Evolutionary conservation across 1,140 invertebrate genomes (phyloP).

Genomic region (Hyphantria cunea): DNA sequence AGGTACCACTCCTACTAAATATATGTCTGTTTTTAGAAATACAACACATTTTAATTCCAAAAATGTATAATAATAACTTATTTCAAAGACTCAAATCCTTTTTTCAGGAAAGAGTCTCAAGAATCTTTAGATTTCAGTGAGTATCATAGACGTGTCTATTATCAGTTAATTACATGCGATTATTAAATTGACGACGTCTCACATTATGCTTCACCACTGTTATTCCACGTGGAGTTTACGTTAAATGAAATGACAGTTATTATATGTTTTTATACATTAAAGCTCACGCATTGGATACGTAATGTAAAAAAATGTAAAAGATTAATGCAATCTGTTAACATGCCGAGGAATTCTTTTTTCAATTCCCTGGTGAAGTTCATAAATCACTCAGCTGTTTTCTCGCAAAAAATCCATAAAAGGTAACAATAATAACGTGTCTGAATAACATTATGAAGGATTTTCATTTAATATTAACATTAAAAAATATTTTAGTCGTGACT

Average conservation of each 20-base stretch:
- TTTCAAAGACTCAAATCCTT: too few relatives aligned
- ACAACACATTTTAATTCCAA: too few relatives aligned
- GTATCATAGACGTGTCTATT: slow-evolving; percentile 6
- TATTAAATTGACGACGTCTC: slow-evolving; percentile 12
- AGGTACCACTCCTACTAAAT: too few relatives aligned
- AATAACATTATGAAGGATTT: slow-evolving; percentile 26
- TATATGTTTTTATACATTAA: slow-evolving; percentile 18
- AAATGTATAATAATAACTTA: too few relatives aligned
- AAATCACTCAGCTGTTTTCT: slow-evolving; percentile 74
- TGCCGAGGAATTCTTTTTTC: slow-evolving; percentile 60
- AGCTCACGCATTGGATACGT: slow-evolving; percentile 23
- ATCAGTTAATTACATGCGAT: slow-evolving; percentile 4
- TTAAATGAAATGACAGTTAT: slow-evolving; percentile 18
- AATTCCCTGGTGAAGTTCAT: slow-evolving; percentile 66
- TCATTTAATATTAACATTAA: slow-evolving; percentile 14
- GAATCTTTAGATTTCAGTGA: too few relatives aligned
- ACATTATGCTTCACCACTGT: slow-evolving; percentile 10
- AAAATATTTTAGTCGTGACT: not conserved
- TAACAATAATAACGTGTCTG: slow-evolving; percentile 39
- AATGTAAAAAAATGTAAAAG: slow-evolving; percentile 38
- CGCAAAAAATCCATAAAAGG: slow-evolving; percentile 68
- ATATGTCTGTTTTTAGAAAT: too few relatives aligned
- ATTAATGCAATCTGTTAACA: slow-evolving; percentile 68
- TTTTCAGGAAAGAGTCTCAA: too few relatives aligned
- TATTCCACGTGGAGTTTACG: slow-evolving; percentile 12